Evolutionary conservation across 2,888 invertebrate genomes (phyloP).

Genomic region (Chelonus formosanus): DNA sequence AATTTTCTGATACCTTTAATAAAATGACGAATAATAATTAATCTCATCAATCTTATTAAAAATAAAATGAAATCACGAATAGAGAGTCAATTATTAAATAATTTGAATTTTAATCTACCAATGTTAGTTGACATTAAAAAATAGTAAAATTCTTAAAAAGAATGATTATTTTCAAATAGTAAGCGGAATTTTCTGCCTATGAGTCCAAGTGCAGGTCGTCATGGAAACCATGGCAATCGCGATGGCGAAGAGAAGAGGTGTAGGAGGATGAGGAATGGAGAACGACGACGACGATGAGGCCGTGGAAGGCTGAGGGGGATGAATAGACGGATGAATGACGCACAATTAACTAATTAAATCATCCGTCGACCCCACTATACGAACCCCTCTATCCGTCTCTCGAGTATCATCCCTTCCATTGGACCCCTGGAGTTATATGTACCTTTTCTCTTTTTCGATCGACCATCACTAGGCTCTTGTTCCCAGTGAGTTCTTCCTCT

Average conservation of each 20-base stretch:
- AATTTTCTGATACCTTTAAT: no score
- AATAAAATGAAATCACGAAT: no score
- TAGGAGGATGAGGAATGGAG: constrained; percentile 38
- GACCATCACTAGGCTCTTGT: constrained; percentile 16
- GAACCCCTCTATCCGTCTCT: constrained; percentile 50
- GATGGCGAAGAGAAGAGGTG: constrained; percentile 38
- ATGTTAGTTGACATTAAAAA: background rate
- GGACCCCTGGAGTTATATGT: constrained; percentile 18
- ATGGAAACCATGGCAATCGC: constrained; percentile 52
- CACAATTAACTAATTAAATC: constrained; percentile 65
- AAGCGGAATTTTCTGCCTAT: background rate
- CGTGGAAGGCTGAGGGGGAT: constrained; percentile 51
- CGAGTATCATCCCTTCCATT: constrained; percentile 54
- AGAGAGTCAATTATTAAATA: no score
- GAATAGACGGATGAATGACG: constrained; percentile 65
- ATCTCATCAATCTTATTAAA: no score
- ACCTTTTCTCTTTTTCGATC: constrained; percentile 33
- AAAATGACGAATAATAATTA: no score
- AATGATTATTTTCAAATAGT: background rate
- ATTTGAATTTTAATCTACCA: no score
- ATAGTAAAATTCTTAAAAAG: constrained; percentile 1
- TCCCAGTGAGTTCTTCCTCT: constrained; percentile 38
- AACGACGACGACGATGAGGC: constrained; percentile 37
- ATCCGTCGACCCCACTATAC: constrained; percentile 58
- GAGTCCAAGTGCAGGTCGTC: constrained; percentile 47